Evolutionary conservation across 1,140 invertebrate species (phyloP), one percentile per base, ranked within the genome.

Genomic region (Coenobita brevimanus): DNA sequence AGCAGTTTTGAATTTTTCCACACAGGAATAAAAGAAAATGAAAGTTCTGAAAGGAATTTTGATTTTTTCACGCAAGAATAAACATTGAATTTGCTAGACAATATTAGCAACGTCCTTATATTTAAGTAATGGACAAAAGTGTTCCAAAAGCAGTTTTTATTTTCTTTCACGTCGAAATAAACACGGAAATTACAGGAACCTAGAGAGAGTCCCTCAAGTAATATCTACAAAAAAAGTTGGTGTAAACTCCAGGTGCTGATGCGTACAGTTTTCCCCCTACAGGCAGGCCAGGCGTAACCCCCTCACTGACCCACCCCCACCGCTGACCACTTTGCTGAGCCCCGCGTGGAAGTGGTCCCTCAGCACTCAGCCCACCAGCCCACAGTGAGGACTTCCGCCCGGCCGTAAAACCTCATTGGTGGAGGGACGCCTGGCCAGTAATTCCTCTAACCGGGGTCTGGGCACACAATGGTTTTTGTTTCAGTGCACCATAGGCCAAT

Each of bases 401-500:
- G 46, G 17, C 17, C 46, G 46, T 50, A 50, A 50, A 50, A 17
- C 46, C 46, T 17, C 17, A 17, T 6, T 50, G 6, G 46, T 50
- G 46, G 46, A 71, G 38, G 67, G 21, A 33, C 67, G 0, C 24
- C 81, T 82, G 41, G 64, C 4, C 46, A n/a, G 27, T 36, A 36
- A 57, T 75, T 60, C 82, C 46, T 60, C 27, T 60, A 84, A 75
- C 46, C 69, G 82, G 60, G 82, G 82, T 50, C 24, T 21, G 43
- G 21, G 17, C 6, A 60, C 54, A 84, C 69, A 84, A 84, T 60
- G 24, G 82, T 76, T 76, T 81, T 84, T 84, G 69, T 84, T 60
- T 84, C 82, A 76, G 82, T 43, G 50, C 82, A 76, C 69, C 64
- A 43, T 76, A 84, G 69, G 67, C 82, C 82, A 84, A 84, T 84